Base-by-base conservation (phyloP, 2,888 invertebrate species). In the Amiota communis region DNA sequence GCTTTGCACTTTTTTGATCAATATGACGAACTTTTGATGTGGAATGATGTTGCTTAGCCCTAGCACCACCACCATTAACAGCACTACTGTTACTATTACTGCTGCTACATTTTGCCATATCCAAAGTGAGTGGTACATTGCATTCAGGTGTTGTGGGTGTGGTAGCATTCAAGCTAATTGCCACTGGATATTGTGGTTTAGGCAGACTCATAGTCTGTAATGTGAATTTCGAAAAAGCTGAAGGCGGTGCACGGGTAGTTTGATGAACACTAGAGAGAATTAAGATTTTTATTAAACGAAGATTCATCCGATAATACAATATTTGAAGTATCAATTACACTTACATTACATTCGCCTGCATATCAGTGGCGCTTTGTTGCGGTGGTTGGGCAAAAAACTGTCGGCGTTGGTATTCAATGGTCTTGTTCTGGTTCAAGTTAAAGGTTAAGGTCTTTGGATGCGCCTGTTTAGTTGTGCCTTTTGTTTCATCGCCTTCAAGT, bases 191-290 rank as follows among this genome's bases (percentile, higher is more conserved):
- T 89, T 95, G 95, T 0, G 95, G 95, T 75, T 92, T 90, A 0
- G 96, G 96, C 79, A 96, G 90, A 84, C 95, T 94, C 73, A 93
- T 94, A 48, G 94, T 93, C 80, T 93, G 93, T 70, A 94, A 86
- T 4, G 93, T 93, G 79, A 92, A 94, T 88, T 93, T 94, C 70
- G 89, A 68, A 23, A 53, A 68, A 4, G 64, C 74, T 75, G 74
- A 73, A 36, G 63, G 17, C 6, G 63, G 12, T 17, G 12, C 46
- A 46, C 63, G 63, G 6, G 77, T 67, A 70, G 73, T 77, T 65
- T 75, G 77, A 72, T 75, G 76, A 72, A 75, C 64, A 59, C 75
- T 75, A 72, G 59, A 69, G 0, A 15, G 1, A 65, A 67, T 10
- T n/a, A n/a, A 53, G n/a, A n/a, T n/a, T n/a, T 53, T 4, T 17